Evolutionary conservation across 2,888 invertebrate genomes (phyloP).

Genomic region (Eilema depressum): DNA sequence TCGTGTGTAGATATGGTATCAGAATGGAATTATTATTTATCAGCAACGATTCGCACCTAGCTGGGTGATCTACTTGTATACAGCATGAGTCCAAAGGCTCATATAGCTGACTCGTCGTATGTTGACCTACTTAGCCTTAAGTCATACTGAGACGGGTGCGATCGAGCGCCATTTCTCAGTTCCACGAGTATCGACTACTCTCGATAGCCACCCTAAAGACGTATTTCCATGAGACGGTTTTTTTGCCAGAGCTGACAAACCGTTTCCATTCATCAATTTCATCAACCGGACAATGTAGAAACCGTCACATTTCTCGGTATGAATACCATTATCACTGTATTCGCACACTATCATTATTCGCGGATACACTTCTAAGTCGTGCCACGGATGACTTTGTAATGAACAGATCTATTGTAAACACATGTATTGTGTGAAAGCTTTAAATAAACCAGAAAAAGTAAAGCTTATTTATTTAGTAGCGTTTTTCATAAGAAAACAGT

Average conservation of each 20-base stretch:
- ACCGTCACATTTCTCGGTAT: background rate
- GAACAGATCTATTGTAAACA: background rate
- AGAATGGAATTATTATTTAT: background rate
- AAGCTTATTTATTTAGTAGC: background rate
- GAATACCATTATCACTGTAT: background rate
- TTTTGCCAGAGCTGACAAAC: background rate
- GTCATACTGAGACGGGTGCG: background rate
- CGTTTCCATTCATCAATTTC: background rate
- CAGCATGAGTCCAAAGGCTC: background rate
- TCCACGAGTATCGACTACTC: background rate
- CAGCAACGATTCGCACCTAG: background rate
- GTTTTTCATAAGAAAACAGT: background rate
- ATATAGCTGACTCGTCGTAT: background rate
- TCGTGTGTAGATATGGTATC: constrained; percentile 23
- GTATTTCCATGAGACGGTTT: background rate
- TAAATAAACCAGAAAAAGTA: background rate
- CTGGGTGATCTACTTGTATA: background rate
- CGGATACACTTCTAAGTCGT: background rate
- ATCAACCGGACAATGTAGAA: background rate
- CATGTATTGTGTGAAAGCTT: background rate
- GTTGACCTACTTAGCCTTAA: background rate
- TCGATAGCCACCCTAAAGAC: background rate
- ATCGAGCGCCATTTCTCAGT: background rate
- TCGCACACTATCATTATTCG: no score
- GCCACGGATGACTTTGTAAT: background rate